These are phyloP conservation scores for Drosophila gaucha DNA, from an alignment of 2,888 invertebrate genomes.

Conservation along the genomic window DNA sequence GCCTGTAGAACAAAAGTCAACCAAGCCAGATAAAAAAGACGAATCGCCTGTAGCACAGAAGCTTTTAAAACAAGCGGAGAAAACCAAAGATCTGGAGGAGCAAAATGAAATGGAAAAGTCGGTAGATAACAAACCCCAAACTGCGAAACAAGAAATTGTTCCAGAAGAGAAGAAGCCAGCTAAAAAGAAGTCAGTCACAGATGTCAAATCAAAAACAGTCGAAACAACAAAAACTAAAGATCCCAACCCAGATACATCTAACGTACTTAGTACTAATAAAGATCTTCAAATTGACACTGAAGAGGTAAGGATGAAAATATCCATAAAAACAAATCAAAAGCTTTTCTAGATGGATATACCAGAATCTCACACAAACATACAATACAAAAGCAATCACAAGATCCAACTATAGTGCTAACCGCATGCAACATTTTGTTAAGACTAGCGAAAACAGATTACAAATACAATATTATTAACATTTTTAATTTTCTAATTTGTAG, in stretches of 20 bases:
- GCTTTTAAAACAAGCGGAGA: background rate
- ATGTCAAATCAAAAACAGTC: background rate
- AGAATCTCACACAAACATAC: background rate
- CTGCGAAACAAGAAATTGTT: background rate
- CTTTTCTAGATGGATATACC: background rate
- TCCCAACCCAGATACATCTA: background rate
- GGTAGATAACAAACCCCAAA: background rate
- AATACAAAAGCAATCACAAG: background rate
- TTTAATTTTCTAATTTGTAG: conserved; percentile 43
- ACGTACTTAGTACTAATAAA: background rate
- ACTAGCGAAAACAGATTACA: too few relatives aligned
- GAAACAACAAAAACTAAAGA: background rate
- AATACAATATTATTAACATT: background rate
- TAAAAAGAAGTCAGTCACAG: background rate
- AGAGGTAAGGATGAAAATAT: conserved; percentile 33
- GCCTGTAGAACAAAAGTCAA: background rate
- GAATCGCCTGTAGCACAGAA: background rate
- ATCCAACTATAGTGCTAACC: conserved; percentile 3
- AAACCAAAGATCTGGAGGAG: background rate
- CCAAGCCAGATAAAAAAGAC: background rate
- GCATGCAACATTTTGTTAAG: background rate
- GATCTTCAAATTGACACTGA: background rate
- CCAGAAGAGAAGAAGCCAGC: background rate
- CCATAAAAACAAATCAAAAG: background rate
- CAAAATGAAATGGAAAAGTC: background rate